phyloP scores from a whole-genome alignment of 2,888 invertebrate species.

The Tuta absoluta region DNA sequence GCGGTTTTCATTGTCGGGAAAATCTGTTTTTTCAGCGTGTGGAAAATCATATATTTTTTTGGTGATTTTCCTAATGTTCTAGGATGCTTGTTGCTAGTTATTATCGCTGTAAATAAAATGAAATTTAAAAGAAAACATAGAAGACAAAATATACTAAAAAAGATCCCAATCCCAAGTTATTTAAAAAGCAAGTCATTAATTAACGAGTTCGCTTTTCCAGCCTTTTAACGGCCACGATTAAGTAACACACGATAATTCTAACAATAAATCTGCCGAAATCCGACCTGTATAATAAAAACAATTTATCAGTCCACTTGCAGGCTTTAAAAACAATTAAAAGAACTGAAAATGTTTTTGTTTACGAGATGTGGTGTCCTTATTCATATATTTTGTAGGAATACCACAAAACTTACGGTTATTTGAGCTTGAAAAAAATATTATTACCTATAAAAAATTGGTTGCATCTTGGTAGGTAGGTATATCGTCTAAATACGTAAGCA shows the following conservation, averaged over 20 bases:
- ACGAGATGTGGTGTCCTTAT: background rate
- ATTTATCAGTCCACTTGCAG: slow-evolving; percentile 47
- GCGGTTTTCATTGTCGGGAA: slow-evolving; percentile 6
- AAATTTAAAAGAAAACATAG: background rate
- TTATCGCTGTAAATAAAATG: too few relatives aligned
- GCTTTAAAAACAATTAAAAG: slow-evolving; percentile 35
- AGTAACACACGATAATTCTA: slow-evolving; percentile 38
- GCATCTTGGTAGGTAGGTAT: background rate
- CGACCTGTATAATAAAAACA: slow-evolving; percentile 45
- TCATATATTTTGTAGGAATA: background rate
- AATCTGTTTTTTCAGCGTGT: background rate
- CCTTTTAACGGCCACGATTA: slow-evolving; percentile 44
- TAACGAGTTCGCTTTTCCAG: slow-evolving; percentile 31
- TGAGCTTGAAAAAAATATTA: background rate
- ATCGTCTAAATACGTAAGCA: background rate
- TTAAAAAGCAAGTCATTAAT: slow-evolving; percentile 8
- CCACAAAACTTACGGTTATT: background rate
- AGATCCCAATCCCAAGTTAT: background rate
- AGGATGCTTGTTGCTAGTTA: too few relatives aligned
- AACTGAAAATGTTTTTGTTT: slow-evolving; percentile 19
- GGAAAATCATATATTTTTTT: background rate
- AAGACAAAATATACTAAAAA: background rate
- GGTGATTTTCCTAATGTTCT: background rate
- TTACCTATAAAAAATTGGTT: background rate
- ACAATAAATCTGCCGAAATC: slow-evolving; percentile 39